These are phyloP conservation scores for Octopus sinensis DNA, from an alignment of 1,140 invertebrate species.

Conservation along the genomic window DNA sequence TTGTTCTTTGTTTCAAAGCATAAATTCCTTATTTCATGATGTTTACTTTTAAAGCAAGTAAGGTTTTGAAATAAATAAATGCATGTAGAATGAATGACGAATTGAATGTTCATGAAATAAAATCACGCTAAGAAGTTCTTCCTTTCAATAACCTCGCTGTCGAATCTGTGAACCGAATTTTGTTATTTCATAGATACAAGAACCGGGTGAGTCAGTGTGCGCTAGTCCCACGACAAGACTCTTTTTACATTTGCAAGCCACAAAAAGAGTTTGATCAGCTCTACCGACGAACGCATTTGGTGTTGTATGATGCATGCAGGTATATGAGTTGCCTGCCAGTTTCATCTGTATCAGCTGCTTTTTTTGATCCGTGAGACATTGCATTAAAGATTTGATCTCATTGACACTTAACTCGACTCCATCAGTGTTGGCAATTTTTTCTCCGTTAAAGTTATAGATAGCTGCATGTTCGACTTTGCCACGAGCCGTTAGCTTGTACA, in stretches of 20 bases:
- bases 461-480: conserved; percentile 26
- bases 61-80: too few relatives aligned
- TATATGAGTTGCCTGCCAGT: background rate
- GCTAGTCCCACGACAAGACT: conserved; percentile 24
- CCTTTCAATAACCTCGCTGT: conserved; percentile 13
- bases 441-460: conserved; percentile 9
- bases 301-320: conserved; percentile 18
- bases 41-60: too few relatives aligned
- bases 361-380: conserved; percentile 14
- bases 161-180: conserved; percentile 16
- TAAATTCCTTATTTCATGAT: too few relatives aligned
- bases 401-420: background rate
- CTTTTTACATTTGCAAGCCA: conserved; percentile 17
- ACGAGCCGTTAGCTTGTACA: conserved; percentile 19
- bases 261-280: conserved; percentile 21
- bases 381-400: conserved; percentile 11
- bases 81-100: too few relatives aligned
- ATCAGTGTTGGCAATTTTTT: conserved; percentile 12
- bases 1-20: too few relatives aligned
- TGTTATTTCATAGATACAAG: conserved; percentile 28
- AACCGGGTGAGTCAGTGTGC: conserved; percentile 22
- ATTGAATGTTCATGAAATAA: too few relatives aligned
- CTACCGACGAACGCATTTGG: conserved; percentile 21
- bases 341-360: background rate
- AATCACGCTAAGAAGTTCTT: background rate